Base-by-base conservation (phyloP, 1,140 invertebrate genomes). In the Sarcophaga bullata region DNA sequence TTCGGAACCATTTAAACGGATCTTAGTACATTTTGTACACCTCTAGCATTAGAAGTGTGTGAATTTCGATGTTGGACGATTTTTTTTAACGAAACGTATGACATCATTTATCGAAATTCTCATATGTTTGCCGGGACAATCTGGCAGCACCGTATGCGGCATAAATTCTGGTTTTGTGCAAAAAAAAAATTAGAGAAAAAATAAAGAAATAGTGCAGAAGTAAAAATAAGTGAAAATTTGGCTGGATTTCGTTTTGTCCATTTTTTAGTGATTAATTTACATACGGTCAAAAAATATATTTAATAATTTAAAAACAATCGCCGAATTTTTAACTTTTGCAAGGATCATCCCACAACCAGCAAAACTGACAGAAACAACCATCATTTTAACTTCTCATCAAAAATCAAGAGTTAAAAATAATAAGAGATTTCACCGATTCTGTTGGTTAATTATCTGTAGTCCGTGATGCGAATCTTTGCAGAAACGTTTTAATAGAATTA, bases 111-210 rank as follows among this genome's bases (percentile, higher is more conserved):
- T 37, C 25, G 25, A 37, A 37, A 37, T 37, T 37, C 25, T 1
- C 25, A 37, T 37, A 37, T 37, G 25, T 37, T 37, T 37, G 4
- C 25, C 25, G 25, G 25, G 25, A 37, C 25, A 37, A 37, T 37
- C 15, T 62, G 58, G 15, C 58, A 17, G n/a, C 25, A n/a, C 73
- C 50, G 9, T 3, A 52, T 78, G 75, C 75, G 75, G 75, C 54
- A 80, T 49, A 80, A 58, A 62, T 68, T 81, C 17, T 62, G 8
- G 47, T 68, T 81, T 47, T 9, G 19, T 81, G 80, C 80, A 49
- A 81, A 81, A 68, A 47, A 54, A 80, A 80, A 46, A 62, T 58
- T 62, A 81, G 46, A 19, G 15, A 46, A 37, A 58, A 80, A 58
- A 25, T 81, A 49, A 13, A 49, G 37, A 47, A 81, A 48, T 76